phyloP scores from a whole-genome alignment of 2,113 vertebrate species.

The Pipa parva region DNA sequence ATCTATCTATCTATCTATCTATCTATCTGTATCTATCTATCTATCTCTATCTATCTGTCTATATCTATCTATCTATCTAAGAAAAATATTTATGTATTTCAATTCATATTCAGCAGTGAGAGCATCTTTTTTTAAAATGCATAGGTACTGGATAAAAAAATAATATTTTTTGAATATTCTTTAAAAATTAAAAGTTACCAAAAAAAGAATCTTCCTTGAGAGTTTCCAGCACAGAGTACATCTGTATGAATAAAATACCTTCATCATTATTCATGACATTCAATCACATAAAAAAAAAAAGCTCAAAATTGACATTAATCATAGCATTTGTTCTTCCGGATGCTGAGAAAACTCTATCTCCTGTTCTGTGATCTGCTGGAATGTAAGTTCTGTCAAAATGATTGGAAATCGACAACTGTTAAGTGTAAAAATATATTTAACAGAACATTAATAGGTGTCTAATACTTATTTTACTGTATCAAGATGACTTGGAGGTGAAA shows the following conservation, averaged over 20 bases:
- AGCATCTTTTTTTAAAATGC: too few relatives aligned
- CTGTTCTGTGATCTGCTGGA: conserved; percentile 30
- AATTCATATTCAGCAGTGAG: too few relatives aligned
- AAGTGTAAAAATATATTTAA: background rate
- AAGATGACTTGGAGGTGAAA: too few relatives aligned
- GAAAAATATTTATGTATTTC: too few relatives aligned
- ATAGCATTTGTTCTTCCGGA: conserved; percentile 31
- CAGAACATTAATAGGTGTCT: too few relatives aligned
- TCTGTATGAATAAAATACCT: conserved; percentile 5
- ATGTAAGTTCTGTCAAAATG: conserved; percentile 16
- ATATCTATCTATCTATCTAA: too few relatives aligned
- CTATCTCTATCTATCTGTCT: too few relatives aligned
- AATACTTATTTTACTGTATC: too few relatives aligned
- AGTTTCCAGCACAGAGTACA: conserved; percentile 11
- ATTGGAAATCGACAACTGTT: conserved; percentile 10
- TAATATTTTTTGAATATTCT: too few relatives aligned
- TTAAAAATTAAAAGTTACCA: too few relatives aligned
- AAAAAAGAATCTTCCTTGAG: background rate
- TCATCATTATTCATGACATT: conserved; percentile 33
- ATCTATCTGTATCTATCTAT: too few relatives aligned
- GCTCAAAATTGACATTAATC: conserved; percentile 28
- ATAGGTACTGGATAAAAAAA: background rate
- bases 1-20: too few relatives aligned
- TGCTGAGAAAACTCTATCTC: conserved; percentile 28
- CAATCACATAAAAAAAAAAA: background rate